Conservation (phyloP, 2,888 invertebrate genomes). For the Priocnemis perturbator region DNA sequence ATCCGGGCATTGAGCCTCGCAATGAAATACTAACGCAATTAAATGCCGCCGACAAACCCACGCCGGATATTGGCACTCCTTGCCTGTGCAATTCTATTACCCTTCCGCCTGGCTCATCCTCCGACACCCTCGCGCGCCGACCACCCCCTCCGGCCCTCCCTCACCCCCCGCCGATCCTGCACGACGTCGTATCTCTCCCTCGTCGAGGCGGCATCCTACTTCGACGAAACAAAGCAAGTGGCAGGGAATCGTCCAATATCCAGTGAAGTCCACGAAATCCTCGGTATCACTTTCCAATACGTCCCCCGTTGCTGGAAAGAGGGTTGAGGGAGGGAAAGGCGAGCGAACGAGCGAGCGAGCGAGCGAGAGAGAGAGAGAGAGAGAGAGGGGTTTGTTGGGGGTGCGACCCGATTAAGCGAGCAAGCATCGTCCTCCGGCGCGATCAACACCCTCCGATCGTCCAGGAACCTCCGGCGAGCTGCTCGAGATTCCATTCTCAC, state of each 20-base stretch:
- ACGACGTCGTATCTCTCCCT: slow-evolving; percentile 16
- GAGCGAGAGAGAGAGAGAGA: no score
- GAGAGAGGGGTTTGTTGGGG: slow-evolving; percentile 15
- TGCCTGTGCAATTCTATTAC: slow-evolving; percentile 70
- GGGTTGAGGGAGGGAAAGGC: slow-evolving; percentile 10
- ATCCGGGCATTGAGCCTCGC: slow-evolving; percentile 43
- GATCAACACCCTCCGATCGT: slow-evolving; percentile 53
- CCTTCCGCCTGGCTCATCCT: slow-evolving; percentile 52
- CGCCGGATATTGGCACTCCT: slow-evolving; percentile 72
- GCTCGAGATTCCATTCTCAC: slow-evolving; percentile 61
- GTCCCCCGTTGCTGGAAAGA: slow-evolving; percentile 31
- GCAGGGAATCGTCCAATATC: slow-evolving; percentile 59
- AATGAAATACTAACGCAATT: slow-evolving; percentile 73
- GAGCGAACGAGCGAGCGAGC: no score
- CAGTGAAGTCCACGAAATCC: slow-evolving; percentile 59
- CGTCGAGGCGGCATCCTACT: slow-evolving; percentile 11
- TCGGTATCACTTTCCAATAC: slow-evolving; percentile 66
- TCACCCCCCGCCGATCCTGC: slow-evolving; percentile 5
- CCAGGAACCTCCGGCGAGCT: slow-evolving; percentile 45
- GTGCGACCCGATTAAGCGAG: slow-evolving; percentile 53
- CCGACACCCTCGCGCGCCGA: slow-evolving; percentile 41
- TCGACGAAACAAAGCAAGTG: slow-evolving; percentile 51
- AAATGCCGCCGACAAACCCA: slow-evolving; percentile 68
- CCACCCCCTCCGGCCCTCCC: slow-evolving; percentile 24
- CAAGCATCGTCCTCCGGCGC: slow-evolving; percentile 44